These are phyloP conservation scores for Antedon bifida DNA, from an alignment of 35 echinoderm and acorn worm genomes.

Conservation along the genomic window DNA sequence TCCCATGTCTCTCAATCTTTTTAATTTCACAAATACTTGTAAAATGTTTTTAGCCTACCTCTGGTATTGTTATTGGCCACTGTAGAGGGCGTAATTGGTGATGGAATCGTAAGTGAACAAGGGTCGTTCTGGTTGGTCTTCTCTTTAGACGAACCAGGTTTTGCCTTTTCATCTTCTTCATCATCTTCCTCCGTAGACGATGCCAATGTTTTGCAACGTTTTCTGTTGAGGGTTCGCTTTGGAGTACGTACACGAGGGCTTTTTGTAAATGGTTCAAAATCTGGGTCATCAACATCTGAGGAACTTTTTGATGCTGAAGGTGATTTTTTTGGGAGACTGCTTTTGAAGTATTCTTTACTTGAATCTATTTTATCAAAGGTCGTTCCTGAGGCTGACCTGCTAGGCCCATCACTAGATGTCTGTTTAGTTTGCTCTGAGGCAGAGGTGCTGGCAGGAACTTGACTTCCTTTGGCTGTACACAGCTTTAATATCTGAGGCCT, in stretches of 20 bases:
- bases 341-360: too few relatives aligned
- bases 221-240: neutral
- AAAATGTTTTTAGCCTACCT: neutral
- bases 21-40: too few relatives aligned
- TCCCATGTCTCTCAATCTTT: too few relatives aligned
- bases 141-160: neutral
- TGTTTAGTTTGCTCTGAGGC: neutral
- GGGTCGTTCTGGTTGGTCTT: neutral
- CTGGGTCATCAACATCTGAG: neutral
- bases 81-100: neutral
- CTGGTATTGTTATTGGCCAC: neutral
- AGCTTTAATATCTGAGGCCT: conserved; percentile 51
- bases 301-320: neutral
- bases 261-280: neutral
- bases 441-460: neutral
- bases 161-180: neutral
- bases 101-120: neutral
- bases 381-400: too few relatives aligned
- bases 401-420: too few relatives aligned
- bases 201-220: neutral
- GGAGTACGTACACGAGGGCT: neutral
- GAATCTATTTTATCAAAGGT: too few relatives aligned
- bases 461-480: conserved; percentile 14
- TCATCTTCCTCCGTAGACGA: neutral
- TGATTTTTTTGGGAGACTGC: neutral